Conservation (phyloP, 2,113 vertebrate species). For the Axis porcinus region DNA sequence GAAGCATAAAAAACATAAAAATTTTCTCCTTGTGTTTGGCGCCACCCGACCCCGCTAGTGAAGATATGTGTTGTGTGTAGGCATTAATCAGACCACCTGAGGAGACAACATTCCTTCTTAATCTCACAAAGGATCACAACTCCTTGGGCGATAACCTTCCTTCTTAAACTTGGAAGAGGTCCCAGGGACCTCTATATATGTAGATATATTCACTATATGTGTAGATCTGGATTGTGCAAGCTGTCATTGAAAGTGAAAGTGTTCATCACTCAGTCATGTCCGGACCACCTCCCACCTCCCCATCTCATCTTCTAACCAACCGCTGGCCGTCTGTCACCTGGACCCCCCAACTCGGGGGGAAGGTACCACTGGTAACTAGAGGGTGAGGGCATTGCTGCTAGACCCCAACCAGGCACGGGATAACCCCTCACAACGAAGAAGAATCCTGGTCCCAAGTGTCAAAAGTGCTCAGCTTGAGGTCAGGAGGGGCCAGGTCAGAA, state of each 20-base stretch:
- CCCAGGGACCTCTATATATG: neutral
- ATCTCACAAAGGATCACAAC: neutral
- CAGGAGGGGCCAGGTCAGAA: no score
- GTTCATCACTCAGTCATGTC: neutral
- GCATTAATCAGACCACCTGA: neutral
- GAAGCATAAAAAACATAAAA: neutral
- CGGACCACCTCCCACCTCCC: no score
- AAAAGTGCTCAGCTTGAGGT: neutral
- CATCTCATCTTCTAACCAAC: no score
- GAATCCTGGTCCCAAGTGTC: neutral
- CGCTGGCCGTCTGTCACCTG: no score
- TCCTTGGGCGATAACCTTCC: neutral
- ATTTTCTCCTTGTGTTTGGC: neutral
- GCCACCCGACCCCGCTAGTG: neutral
- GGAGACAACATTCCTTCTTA: neutral
- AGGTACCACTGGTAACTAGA: neutral
- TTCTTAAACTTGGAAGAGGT: neutral
- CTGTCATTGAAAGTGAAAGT: neutral
- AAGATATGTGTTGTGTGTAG: neutral
- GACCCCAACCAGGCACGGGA: neutral
- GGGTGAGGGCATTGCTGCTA: neutral
- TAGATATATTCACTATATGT: neutral
- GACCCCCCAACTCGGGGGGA: neutral
- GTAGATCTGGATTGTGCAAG: neutral
- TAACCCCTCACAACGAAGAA: neutral